These are phyloP conservation scores for Gnatocerus cornutus DNA, from an alignment of 2,888 invertebrate genomes.

Conservation along the genomic window DNA sequence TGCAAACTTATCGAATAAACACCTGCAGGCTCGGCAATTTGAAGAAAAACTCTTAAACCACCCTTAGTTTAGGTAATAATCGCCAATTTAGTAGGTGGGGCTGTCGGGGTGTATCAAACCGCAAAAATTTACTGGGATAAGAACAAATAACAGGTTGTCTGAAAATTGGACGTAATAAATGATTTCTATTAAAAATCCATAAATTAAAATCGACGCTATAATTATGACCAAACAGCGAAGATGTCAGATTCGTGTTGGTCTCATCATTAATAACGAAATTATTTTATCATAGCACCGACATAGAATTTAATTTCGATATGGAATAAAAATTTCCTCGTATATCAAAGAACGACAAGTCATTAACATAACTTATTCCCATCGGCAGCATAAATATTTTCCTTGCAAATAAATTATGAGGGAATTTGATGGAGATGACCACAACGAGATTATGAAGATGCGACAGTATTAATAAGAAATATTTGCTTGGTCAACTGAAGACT, in stretches of 20 bases:
- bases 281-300: too few relatives aligned
- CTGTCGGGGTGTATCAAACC: background rate
- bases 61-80: slow-evolving; percentile 26
- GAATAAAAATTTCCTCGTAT: slow-evolving; percentile 21
- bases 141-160: slow-evolving; percentile 4
- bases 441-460: background rate
- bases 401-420: slow-evolving; percentile 18
- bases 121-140: background rate
- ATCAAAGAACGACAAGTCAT: slow-evolving; percentile 13
- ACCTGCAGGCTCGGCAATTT: slow-evolving; percentile 17
- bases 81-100: slow-evolving; percentile 25
- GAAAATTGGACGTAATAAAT: slow-evolving; percentile 14
- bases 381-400: slow-evolving; percentile 38
- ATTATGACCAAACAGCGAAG: slow-evolving; percentile 11
- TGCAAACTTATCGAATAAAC: slow-evolving; percentile 34
- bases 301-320: slow-evolving; percentile 2
- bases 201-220: slow-evolving; percentile 35
- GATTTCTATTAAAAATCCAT: slow-evolving; percentile 25
- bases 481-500: slow-evolving; percentile 20
- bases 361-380: slow-evolving; percentile 33
- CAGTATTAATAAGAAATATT: slow-evolving; percentile 2
- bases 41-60: slow-evolving; percentile 18
- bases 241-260: background rate
- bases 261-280: slow-evolving; percentile 9
- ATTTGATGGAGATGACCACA: slow-evolving; percentile 13